These are phyloP conservation scores for Pseudolycoriella hygida DNA, from an alignment of 2,888 invertebrate genomes.

Conservation along the genomic window DNA sequence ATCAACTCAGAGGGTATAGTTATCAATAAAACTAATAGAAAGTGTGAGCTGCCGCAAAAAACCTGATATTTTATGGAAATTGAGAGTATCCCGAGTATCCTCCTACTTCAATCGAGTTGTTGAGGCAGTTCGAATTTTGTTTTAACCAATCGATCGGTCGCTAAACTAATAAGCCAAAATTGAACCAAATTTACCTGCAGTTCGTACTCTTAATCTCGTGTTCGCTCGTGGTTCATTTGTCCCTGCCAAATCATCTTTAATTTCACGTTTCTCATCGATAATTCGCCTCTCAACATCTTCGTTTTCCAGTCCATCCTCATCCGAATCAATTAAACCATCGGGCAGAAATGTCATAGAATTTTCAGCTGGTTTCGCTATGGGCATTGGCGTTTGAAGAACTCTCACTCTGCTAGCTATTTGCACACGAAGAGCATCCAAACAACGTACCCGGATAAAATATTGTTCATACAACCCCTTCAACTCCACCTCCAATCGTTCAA, in stretches of 20 bases:
- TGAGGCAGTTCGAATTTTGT: too few species aligned
- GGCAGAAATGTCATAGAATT: constrained; percentile 24
- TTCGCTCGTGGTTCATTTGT: not conserved
- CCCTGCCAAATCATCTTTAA: not conserved
- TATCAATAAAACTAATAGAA: too few species aligned
- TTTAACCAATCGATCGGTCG: too few species aligned
- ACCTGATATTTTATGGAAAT: too few species aligned
- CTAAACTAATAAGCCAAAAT: too few species aligned
- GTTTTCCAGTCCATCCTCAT: constrained; percentile 14
- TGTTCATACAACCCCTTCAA: constrained; percentile 67
- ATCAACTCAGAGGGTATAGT: too few species aligned
- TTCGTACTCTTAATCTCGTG: constrained; percentile 1
- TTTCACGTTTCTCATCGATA: not conserved
- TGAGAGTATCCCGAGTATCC: too few species aligned
- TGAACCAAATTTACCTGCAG: constrained; percentile 5
- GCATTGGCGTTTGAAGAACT: constrained; percentile 19
- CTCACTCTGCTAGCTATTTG: constrained; percentile 38
- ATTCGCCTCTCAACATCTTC: constrained; percentile 1
- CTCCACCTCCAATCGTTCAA: constrained; percentile 73
- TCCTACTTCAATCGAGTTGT: too few species aligned
- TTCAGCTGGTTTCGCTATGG: constrained; percentile 22
- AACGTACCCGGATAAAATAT: constrained; percentile 76
- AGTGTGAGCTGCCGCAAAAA: too few species aligned
- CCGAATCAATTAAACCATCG: constrained; percentile 15
- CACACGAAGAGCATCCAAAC: constrained; percentile 74